Evolutionary conservation across 2,888 invertebrate genomes (phyloP).

Genomic region (Parthenolecanium corni): DNA sequence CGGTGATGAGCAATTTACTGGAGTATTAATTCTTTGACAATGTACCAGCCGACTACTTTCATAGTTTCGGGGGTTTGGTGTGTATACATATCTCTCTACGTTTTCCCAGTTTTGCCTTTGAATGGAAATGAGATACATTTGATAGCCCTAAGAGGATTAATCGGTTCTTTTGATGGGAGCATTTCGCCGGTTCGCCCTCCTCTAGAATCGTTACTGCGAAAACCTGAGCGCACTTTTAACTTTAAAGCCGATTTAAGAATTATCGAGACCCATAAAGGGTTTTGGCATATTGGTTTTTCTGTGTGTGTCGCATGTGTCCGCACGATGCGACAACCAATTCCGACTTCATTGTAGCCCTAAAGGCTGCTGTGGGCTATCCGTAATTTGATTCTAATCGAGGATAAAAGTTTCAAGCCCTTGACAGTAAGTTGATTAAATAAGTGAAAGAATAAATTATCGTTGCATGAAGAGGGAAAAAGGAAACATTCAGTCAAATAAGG

Average conservation of each 20-base stretch:
- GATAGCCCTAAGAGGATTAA: constrained; percentile 12
- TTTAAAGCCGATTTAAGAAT: constrained; percentile 15
- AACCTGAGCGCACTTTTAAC: background rate
- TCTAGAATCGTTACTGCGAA: background rate
- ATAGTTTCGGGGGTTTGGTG: background rate
- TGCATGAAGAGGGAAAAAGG: too few relatives aligned
- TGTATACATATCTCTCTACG: background rate
- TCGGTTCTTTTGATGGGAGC: constrained; percentile 6
- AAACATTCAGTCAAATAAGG: too few relatives aligned
- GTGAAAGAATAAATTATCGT: too few relatives aligned
- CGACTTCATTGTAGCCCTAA: too few relatives aligned
- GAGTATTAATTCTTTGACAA: constrained; percentile 8
- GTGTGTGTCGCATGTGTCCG: background rate
- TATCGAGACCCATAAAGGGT: background rate
- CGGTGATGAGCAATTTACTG: constrained; percentile 11
- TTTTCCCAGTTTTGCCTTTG: background rate
- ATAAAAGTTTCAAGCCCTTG: too few relatives aligned
- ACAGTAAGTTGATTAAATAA: too few relatives aligned
- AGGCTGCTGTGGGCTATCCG: too few relatives aligned
- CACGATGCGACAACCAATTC: too few relatives aligned
- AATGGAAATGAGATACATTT: constrained; percentile 16
- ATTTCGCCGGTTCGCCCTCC: background rate
- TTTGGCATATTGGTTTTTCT: background rate
- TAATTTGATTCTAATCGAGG: too few relatives aligned
- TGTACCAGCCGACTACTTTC: background rate